Percentiles rank a stretch among this genome's conserved stretches.
Conservation (phyloP, 2,797 vertebrate genomes). For the Pangasius larnaudii region DNA sequence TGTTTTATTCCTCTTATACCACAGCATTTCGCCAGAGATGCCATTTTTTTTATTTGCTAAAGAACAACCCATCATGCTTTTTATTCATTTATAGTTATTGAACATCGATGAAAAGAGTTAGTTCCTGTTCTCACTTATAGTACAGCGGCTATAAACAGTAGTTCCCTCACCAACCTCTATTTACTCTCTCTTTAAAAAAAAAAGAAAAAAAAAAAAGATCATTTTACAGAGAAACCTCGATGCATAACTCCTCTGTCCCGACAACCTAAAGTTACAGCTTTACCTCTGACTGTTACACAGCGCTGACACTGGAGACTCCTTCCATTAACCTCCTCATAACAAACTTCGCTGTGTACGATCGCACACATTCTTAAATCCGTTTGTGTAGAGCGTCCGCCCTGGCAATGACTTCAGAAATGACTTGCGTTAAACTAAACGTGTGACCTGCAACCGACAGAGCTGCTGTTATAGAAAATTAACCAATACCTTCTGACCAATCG, state of each 20-base stretch:
- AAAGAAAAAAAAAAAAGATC: too few species aligned
- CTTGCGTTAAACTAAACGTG: too few species aligned
- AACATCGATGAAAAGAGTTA: background rate
- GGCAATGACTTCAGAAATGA: background rate
- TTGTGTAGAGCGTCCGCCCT: too few species aligned
- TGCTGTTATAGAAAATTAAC: background rate
- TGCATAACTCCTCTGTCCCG: too few species aligned
- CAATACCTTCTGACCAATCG: background rate
- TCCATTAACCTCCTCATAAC: too few species aligned
- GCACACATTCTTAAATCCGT: too few species aligned
- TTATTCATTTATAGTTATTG: background rate
- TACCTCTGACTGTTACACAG: too few species aligned
- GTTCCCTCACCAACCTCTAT: background rate
- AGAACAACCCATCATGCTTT: background rate
- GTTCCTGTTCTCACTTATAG: constrained; percentile 3
- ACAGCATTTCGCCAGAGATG: background rate
- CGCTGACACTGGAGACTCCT: background rate
- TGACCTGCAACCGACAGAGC: too few species aligned
- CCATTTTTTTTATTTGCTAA: too few species aligned
- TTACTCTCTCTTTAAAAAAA: background rate
- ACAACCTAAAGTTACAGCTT: too few species aligned
- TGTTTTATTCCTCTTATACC: background rate
- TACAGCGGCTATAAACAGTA: constrained; percentile 2
- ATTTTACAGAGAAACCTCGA: background rate
- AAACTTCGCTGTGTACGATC: too few species aligned